Conservation (phyloP, 92 coral and sea anemone genomes). For the Micromussa lordhowensis region DNA sequence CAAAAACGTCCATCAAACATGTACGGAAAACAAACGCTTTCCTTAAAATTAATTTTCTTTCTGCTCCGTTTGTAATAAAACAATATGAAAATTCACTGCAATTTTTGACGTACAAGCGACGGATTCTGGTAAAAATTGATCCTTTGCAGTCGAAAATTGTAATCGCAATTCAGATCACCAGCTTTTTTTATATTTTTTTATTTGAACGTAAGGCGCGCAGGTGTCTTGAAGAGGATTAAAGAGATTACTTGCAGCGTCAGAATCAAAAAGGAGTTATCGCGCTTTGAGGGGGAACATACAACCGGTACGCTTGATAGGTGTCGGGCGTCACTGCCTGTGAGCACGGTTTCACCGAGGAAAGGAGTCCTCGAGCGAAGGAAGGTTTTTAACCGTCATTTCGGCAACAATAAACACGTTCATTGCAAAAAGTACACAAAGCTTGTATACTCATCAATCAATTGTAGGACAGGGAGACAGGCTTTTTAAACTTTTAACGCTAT, state of each 20-base stretch:
- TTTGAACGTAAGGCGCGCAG: conserved; percentile 8
- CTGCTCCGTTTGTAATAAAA: conserved; percentile 3
- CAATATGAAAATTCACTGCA: conserved; percentile 17
- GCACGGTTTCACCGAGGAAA: background rate
- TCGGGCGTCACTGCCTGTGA: background rate
- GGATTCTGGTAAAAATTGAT: background rate
- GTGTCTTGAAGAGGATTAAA: conserved; percentile 1
- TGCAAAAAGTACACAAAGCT: conserved; percentile 15
- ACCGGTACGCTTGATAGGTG: background rate
- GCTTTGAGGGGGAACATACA: background rate
- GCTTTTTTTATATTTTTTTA: background rate
- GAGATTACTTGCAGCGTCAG: background rate
- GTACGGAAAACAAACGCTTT: conserved; percentile 30
- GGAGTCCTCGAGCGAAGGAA: background rate
- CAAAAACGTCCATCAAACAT: conserved; percentile 39
- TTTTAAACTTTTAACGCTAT: background rate
- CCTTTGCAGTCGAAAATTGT: background rate
- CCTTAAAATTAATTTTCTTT: conserved; percentile 13
- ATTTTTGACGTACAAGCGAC: background rate
- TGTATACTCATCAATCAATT: conserved; percentile 34
- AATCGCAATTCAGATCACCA: conserved; percentile 6
- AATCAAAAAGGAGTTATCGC: background rate
- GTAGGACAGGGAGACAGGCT: conserved; percentile 15
- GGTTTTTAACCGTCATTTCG: conserved; percentile 13
- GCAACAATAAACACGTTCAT: conserved; percentile 3